phyloP scores from a whole-genome alignment of 2,888 invertebrate genomes.

The Opisthograptis luteolata region DNA sequence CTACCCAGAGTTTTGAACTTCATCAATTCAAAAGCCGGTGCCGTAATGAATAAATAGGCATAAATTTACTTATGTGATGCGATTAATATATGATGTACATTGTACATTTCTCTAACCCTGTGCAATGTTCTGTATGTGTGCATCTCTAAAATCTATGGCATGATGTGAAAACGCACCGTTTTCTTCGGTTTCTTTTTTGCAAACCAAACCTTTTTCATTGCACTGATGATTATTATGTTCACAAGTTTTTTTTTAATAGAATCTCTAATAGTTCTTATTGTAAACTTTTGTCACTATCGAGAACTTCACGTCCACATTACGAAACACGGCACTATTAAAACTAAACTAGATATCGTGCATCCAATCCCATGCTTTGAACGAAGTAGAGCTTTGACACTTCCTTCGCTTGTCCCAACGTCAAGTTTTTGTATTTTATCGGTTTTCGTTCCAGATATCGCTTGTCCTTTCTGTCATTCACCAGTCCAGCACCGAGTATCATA shows the following conservation, averaged over 20 bases:
- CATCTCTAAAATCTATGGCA: conserved; percentile 51
- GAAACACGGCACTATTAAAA: too few relatives aligned
- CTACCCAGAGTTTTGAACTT: too few relatives aligned
- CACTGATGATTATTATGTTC: conserved; percentile 7
- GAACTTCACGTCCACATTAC: background rate
- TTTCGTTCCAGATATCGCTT: conserved; percentile 16
- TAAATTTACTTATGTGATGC: too few relatives aligned
- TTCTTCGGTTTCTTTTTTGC: conserved; percentile 68
- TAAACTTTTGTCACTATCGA: background rate
- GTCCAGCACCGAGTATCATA: conserved; percentile 25
- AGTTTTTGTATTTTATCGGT: conserved; percentile 15
- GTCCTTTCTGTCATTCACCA: conserved; percentile 33
- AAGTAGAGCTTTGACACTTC: background rate
- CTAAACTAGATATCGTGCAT: background rate
- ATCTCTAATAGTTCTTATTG: too few relatives aligned
- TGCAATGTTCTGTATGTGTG: conserved; percentile 54
- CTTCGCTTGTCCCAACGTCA: conserved; percentile 1
- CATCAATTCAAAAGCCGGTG: too few relatives aligned
- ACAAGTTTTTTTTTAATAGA: too few relatives aligned
- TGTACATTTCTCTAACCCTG: conserved; percentile 49
- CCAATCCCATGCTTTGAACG: background rate
- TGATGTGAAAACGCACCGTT: conserved; percentile 63
- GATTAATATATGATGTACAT: too few relatives aligned
- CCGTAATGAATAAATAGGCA: too few relatives aligned
- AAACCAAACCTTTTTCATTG: conserved; percentile 64